Conservation (phyloP, 2,888 invertebrate species). For the Lydus trimaculatus region DNA sequence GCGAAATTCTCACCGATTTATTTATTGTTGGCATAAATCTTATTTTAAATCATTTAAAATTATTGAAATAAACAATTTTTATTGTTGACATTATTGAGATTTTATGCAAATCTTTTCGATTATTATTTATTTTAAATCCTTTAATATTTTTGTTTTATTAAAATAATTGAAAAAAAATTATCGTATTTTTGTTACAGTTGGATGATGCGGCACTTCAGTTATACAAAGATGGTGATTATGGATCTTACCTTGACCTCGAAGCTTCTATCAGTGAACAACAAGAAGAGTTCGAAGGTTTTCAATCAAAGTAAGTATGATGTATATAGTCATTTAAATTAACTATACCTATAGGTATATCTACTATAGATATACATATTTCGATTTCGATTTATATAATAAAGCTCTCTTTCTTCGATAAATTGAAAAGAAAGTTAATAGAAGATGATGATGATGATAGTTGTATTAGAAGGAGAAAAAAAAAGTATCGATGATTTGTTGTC, state of each 20-base stretch:
- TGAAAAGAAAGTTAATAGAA: neutral
- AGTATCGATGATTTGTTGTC: slow-evolving; percentile 3
- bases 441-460: slow-evolving; percentile 2
- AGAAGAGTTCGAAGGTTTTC: slow-evolving; percentile 96
- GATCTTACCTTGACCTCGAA: slow-evolving; percentile 96
- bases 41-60: neutral
- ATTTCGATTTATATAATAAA: neutral
- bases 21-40: neutral
- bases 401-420: neutral
- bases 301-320: slow-evolving; percentile 79
- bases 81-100: too few relatives aligned
- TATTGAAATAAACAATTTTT: too few relatives aligned
- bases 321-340: slow-evolving; percentile 23
- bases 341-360: too few relatives aligned
- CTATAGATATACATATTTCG: too few relatives aligned
- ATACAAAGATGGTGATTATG: slow-evolving; percentile 97
- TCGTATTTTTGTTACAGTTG: slow-evolving; percentile 72
- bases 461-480: slow-evolving; percentile 10
- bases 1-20: neutral
- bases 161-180: neutral
- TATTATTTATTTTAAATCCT: slow-evolving; percentile 11
- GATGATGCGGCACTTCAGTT: slow-evolving; percentile 97
- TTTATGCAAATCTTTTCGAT: slow-evolving; percentile 7
- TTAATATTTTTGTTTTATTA: too few relatives aligned
- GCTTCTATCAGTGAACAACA: slow-evolving; percentile 96